Evolutionary conservation across 2,888 invertebrate genomes (phyloP), one percentile per base, ranked within the genome.

Genomic region (Congeria kusceri): DNA sequence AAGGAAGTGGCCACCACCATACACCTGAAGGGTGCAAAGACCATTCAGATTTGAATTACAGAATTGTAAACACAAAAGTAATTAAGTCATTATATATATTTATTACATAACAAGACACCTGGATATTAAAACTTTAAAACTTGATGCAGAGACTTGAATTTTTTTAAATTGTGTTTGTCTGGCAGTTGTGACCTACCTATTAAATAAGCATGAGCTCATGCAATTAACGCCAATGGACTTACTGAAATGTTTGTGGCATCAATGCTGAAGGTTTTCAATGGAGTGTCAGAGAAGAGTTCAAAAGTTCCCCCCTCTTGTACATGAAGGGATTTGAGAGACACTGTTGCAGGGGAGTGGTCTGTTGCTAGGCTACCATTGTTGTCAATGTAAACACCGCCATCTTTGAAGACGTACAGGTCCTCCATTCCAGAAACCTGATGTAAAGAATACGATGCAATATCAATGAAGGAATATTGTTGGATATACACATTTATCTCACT

Each of bases 371-470:
- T 86, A 61, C 84, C 86, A 61, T 86, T 86, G 13, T 80, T 81
- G 53, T 86, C 87, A 27, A 88, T 62, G 3, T 73, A 70, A 9
- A 90, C 89, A 32, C 67, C 56, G 3, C 90, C 90, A 9, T 77
- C 87, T 77, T 88, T 85, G 81, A 86, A 89, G n/a, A 90, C 89
- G 72, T 86, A 90, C 69, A 90, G 53, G 61, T 90, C 89, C 63
- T 88, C 85, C 13, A 90, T 79, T 11, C 90, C 90, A 25, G 86
- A 81, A 18, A 90, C 85, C 90, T 89, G 77, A 7, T 61, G 53
- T 63, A 44, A 75, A 29, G 69, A 49, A 18, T 9, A 29, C n/a
- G n/a, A n/a, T n/a, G n/a, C n/a, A n/a, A n/a, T n/a, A n/a, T n/a
- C n/a, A n/a, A n/a, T n/a, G n/a, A n/a, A n/a, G n/a, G n/a, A n/a